A percentile compares a stretch with the other conserved stretches of the same genome.
Conservation (phyloP, 2,888 invertebrate species). For the Drosophila mercatorum region DNA sequence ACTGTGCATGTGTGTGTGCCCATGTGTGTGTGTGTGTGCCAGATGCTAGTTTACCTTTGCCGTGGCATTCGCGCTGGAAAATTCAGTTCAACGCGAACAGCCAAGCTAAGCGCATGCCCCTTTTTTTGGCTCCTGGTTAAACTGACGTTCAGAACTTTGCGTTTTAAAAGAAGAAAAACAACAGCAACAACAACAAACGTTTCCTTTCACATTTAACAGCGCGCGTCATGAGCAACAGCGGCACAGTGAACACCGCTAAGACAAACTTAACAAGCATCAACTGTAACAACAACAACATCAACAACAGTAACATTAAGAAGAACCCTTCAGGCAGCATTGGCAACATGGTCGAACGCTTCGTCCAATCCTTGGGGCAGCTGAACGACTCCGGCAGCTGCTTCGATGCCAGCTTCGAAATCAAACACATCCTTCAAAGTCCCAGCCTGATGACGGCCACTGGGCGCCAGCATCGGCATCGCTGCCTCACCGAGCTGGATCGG, state of each 20-base stretch:
- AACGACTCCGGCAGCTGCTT: constrained; percentile 84
- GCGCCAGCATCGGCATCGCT: constrained; percentile 69
- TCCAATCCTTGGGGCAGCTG: constrained; percentile 81
- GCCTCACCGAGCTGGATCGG: constrained; percentile 82
- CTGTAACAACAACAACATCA: constrained; percentile 14
- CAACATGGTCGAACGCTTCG: constrained; percentile 83
- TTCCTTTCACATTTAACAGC: constrained; percentile 29
- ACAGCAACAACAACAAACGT: constrained; percentile 16
- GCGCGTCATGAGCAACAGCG: constrained; percentile 57
- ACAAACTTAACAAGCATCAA: constrained; percentile 1
- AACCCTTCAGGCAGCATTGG: constrained; percentile 37
- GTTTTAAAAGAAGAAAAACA: constrained; percentile 47
- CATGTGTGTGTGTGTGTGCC: constrained; percentile 22
- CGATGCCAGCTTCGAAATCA: constrained; percentile 84
- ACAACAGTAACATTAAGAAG: constrained; percentile 24
- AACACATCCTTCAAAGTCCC: constrained; percentile 77
- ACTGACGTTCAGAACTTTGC: constrained; percentile 45
- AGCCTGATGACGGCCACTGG: constrained; percentile 32
- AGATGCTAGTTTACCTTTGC: constrained; percentile 65
- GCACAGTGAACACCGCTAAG: constrained; percentile 23
- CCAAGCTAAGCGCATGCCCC: constrained; percentile 44
- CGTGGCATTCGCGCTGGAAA: constrained; percentile 44
- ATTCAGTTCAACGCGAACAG: constrained; percentile 70
- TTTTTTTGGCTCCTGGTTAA: not conserved
- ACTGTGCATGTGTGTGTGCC: not conserved